Evolutionary conservation across 2,113 vertebrate species (phyloP), one percentile per base, ranked within the genome.

Genomic region (Gambusia affinis): DNA sequence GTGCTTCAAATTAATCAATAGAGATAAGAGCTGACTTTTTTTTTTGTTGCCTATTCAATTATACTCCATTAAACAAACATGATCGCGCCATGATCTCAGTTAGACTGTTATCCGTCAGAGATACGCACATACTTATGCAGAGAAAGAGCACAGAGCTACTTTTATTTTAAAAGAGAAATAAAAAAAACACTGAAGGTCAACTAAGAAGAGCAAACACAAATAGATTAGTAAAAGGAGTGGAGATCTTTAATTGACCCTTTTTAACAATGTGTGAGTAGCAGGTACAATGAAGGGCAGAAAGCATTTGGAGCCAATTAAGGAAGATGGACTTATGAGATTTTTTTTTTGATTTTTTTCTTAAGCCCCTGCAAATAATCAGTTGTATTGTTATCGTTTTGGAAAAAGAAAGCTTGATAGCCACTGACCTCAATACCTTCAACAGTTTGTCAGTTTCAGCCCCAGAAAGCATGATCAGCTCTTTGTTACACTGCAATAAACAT

Each of bases 11-110:
- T 73, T 24, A 89, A 93, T 93, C 90, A 27, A 93, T 93, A 85
- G 73, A 15, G 77, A 86, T 92, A 91, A 91, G 84, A 83, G 80
- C 79, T 79, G 80, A 72, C 72, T 84, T 3, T 1, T 42, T 89
- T 87, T 88, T 93, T 85, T 82, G 79, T 91, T 91, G 87, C 87
- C 85, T 72, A 78, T 94, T 93, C 94, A 94, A 95, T 94, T 92
- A 94, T 82, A 85, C 83, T 85, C 86, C 89, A 91, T 92, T 88
- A 93, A 95, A 93, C 93, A 93, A 93, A 94, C 93, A 93, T 61
- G 83, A 86, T 88, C 87, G 88, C 81, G 83, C 73, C 87, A 85
- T 89, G 87, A 92, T 83, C 89, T 91, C 65, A 85, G 82, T 90
- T 85, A 76, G 81, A 64, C 60, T 51, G 17, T 62, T 44, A 71